Percentiles rank a stretch among this genome's conserved stretches.
These are phyloP conservation scores for Ophion ellenae DNA, from an alignment of 2,888 invertebrate genomes.

Conservation along the genomic window DNA sequence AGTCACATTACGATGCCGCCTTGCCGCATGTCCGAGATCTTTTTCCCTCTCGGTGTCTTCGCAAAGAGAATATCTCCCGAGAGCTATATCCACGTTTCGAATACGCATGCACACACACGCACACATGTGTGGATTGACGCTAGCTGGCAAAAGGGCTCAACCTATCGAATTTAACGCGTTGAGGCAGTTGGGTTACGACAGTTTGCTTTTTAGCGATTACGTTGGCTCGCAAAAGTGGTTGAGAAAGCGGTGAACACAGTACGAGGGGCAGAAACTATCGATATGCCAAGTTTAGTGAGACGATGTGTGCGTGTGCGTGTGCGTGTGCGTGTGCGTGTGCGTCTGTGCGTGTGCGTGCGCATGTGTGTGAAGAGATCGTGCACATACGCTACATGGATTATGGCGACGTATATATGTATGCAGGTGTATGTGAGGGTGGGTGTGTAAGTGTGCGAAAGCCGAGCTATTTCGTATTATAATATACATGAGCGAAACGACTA, in stretches of 20 bases:
- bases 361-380: not conserved
- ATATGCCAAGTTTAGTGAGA: not conserved
- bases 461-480: slow-evolving; percentile 57
- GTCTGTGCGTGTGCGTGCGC: too few species aligned
- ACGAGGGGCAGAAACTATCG: not conserved
- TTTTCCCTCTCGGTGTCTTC: slow-evolving; percentile 33
- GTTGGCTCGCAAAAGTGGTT: not conserved
- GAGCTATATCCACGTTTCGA: slow-evolving; percentile 20
- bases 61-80: slow-evolving; percentile 15
- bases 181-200: not conserved
- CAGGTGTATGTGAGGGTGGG: not conserved
- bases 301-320: not conserved
- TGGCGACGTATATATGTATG: not conserved
- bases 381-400: not conserved
- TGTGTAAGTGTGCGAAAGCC: slow-evolving; percentile 28
- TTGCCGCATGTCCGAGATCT: slow-evolving; percentile 56
- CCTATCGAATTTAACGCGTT: not conserved
- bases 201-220: not conserved
- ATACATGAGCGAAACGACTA: slow-evolving; percentile 58
- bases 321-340: not conserved
- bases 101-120: not conserved
- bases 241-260: not conserved
- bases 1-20: slow-evolving; percentile 72
- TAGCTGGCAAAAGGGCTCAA: not conserved
- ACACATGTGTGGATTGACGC: not conserved